These are phyloP conservation scores for Illadopsis cleaveri DNA, from an alignment of 2,113 vertebrate genomes.

Conservation along the genomic window DNA sequence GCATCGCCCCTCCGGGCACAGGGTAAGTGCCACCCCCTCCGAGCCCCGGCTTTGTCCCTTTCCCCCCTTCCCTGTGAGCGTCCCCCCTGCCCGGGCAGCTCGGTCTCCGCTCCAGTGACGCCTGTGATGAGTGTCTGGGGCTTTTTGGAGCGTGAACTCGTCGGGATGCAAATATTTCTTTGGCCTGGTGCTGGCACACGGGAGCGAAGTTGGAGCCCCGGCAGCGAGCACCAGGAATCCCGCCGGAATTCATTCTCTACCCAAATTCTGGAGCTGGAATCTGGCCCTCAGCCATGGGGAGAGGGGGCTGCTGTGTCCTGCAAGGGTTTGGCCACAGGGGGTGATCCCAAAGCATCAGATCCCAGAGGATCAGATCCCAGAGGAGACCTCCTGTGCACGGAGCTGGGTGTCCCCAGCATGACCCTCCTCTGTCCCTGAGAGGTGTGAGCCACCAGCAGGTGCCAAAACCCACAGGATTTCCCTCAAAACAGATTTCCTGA, in stretches of 20 bases:
- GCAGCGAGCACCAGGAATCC: not conserved
- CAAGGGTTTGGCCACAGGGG: not conserved
- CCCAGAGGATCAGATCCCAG: not conserved
- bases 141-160: not conserved
- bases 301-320: not conserved
- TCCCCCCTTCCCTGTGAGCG: rapidly evolving
- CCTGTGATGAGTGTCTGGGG: not conserved
- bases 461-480: not conserved
- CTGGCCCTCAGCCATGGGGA: rapidly evolving
- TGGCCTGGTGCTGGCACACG: not conserved
- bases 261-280: not conserved
- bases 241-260: not conserved
- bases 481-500: not conserved
- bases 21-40: not conserved
- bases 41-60: not conserved
- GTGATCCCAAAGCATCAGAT: not conserved
- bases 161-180: not conserved
- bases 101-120: not conserved
- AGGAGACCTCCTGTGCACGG: rapidly evolving
- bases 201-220: not conserved
- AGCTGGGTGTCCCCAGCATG: not conserved
- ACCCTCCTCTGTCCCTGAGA: not conserved
- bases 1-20: not conserved
- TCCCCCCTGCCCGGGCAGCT: not conserved
- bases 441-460: not conserved